A percentile compares a stretch with the other conserved stretches of the same genome.
Evolutionary conservation across 2,113 vertebrate species (phyloP).

Genomic region (Sebastes schlegelii): DNA sequence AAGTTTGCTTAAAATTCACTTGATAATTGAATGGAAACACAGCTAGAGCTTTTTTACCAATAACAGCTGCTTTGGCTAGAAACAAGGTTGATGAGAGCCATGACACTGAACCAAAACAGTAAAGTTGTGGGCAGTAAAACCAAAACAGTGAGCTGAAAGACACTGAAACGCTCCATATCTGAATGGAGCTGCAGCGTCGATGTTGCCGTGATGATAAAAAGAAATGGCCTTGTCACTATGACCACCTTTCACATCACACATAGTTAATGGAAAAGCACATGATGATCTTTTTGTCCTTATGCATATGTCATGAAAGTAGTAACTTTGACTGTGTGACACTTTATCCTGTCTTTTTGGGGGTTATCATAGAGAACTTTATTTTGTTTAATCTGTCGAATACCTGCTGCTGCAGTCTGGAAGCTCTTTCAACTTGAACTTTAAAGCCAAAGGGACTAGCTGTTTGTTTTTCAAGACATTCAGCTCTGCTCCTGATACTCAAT

Average conservation of each 20-base stretch:
- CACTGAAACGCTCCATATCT: background rate
- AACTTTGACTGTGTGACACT: background rate
- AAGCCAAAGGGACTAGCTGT: conserved; percentile 27
- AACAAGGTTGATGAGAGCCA: background rate
- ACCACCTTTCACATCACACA: background rate
- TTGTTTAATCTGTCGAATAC: conserved; percentile 22
- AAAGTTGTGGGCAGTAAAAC: background rate
- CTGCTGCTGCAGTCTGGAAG: background rate
- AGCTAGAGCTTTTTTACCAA: background rate
- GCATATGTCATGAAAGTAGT: background rate
- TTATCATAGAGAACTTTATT: background rate
- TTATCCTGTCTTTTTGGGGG: background rate
- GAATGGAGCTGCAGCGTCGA: background rate
- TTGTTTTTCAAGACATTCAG: conserved; percentile 44
- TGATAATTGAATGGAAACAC: no score
- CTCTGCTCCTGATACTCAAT: conserved; percentile 11
- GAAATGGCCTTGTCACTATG: no score
- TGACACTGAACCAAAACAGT: background rate
- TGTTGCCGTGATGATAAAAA: background rate
- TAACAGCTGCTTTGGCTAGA: background rate
- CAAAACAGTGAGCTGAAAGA: background rate
- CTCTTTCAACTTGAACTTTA: conserved; percentile 48
- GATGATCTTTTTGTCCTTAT: background rate
- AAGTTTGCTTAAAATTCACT: no score
- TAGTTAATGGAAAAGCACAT: background rate